Evolutionary conservation across 2,888 invertebrate genomes (phyloP), one percentile per base, ranked within the genome.

Genomic region (Stenodera caucasica): DNA sequence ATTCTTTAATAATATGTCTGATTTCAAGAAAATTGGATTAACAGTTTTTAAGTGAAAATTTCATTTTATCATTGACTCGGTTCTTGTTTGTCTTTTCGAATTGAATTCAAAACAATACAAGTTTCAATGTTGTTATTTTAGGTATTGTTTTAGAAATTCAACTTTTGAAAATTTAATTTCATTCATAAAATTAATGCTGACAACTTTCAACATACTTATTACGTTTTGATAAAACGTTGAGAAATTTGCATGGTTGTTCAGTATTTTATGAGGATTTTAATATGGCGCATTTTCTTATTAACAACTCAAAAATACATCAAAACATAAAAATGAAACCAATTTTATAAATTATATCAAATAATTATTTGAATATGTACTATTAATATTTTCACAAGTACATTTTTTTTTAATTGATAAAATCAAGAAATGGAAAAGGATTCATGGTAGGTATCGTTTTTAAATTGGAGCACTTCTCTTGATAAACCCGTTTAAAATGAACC

Each of bases 401-500:
- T 26, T 26, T 26, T 26, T 26, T 26, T 26, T 26, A 26, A 26
- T 26, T 5, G 26, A 26, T 26, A 4, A 26, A 26, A 26, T 4
- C 26, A 26, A 26, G 5, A 26, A 26, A 54, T 49, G 49, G 3
- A 26, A 26, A 26, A 26, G 3, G 5, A 26, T 4, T 4, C 26
- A 26, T n/a, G n/a, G n/a, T n/a, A n/a, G n/a, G n/a, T n/a, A 18
- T 29, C 49, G 21, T 37, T 8, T 7, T 26, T 35, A 49, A 54
- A 54, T 50, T 54, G 58, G 50, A 55, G 49, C 54, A 58, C 54
- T 58, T 58, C 50, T 7, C 54, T 26, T 59, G 58, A 58, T 58
- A 53, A 58, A 54, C 54, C 54, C 49, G 58, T 55, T 59, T 55
- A 55, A 60, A 60, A 60, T 40, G 60, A 55, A 55, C 40, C 40